These are phyloP conservation scores for Heliconius himera DNA, from an alignment of 1,140 invertebrate genomes.

Conservation along the genomic window DNA sequence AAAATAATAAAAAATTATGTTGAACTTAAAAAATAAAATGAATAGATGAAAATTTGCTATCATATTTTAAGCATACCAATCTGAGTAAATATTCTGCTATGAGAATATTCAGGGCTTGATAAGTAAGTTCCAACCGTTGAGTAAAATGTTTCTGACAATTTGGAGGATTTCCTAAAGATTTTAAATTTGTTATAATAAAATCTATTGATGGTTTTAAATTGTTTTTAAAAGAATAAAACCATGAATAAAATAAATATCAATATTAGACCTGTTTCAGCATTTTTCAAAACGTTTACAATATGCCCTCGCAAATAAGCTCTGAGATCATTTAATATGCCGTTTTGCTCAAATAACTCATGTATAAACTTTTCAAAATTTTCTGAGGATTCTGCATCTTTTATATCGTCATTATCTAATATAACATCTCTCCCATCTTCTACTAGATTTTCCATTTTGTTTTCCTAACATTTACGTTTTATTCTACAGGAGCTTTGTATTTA, in stretches of 20 bases:
- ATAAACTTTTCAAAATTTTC: conserved; percentile 82
- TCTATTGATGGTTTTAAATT: background rate
- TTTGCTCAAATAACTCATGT: conserved; percentile 81
- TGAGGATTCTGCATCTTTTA: conserved; percentile 53
- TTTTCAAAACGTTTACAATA: conserved; percentile 81
- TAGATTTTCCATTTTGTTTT: conserved; percentile 39
- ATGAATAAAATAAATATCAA: background rate
- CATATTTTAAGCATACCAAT: conserved; percentile 52
- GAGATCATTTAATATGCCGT: conserved; percentile 80
- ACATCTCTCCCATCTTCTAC: conserved; percentile 34
- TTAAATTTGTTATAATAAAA: background rate
- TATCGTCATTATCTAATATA: conserved; percentile 33
- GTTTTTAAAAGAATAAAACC: background rate
- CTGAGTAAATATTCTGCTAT: conserved; percentile 82
- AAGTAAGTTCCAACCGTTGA: conserved; percentile 70
- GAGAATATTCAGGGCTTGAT: conserved; percentile 82
- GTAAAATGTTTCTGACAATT: conserved; percentile 63
- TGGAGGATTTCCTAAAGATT: conserved; percentile 56
- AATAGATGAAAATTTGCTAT: background rate
- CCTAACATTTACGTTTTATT: conserved; percentile 15
- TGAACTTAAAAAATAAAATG: conserved; percentile 19
- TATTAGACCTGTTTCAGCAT: conserved; percentile 60
- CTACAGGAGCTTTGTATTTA: background rate
- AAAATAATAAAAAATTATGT: conserved; percentile 38
- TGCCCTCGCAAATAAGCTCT: conserved; percentile 81